Conservation (phyloP, 2,113 vertebrate genomes). For the Collichthys lucidus region DNA sequence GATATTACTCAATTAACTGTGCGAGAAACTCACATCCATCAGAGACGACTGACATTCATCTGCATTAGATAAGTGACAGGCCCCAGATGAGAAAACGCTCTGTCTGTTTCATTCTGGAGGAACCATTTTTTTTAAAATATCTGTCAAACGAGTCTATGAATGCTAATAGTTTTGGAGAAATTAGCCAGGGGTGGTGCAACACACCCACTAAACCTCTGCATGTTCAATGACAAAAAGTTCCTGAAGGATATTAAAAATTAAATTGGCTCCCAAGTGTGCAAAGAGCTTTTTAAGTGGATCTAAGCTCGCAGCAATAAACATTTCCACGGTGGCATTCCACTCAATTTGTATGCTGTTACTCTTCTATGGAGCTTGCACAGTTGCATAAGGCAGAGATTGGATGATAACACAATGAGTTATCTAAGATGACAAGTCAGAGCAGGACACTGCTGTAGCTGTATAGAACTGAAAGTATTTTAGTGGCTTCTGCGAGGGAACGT, state of each 20-base stretch:
- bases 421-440: slow-evolving; percentile 66
- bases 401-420: slow-evolving; percentile 54
- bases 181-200: neutral
- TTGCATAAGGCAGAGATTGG: slow-evolving; percentile 27
- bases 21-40: slow-evolving; percentile 49
- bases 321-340: slow-evolving; percentile 6
- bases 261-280: neutral
- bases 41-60: slow-evolving; percentile 55
- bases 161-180: neutral
- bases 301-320: slow-evolving; percentile 26
- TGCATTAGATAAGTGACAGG: slow-evolving; percentile 61
- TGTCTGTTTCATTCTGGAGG: neutral
- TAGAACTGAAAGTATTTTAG: slow-evolving; percentile 56
- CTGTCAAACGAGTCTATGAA: slow-evolving; percentile 1
- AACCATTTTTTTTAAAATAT: slow-evolving; percentile 20
- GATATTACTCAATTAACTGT: slow-evolving; percentile 58
- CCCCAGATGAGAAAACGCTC: slow-evolving; percentile 16
- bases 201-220: slow-evolving; percentile 1
- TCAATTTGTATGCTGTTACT: slow-evolving; percentile 18
- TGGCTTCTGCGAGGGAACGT: neutral
- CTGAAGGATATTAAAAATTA: slow-evolving; percentile 22
- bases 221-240: slow-evolving; percentile 3
- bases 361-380: neutral
- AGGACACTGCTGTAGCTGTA: slow-evolving; percentile 53
- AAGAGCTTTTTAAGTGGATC: slow-evolving; percentile 42